These are phyloP conservation scores for Coendou prehensilis DNA, from an alignment of 2,797 vertebrate species.

Conservation along the genomic window DNA sequence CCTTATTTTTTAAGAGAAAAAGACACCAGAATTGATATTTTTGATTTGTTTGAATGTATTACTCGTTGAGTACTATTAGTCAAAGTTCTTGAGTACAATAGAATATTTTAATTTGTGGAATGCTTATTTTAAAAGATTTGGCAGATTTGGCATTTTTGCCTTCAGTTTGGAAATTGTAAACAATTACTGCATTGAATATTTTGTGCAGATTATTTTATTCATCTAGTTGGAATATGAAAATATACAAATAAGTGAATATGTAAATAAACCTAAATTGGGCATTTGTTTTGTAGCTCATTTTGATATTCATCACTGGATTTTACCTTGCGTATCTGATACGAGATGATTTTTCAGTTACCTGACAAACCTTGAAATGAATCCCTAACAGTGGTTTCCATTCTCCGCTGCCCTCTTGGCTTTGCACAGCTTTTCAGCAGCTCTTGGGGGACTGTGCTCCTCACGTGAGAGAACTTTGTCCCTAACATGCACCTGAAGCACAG, in stretches of 20 bases:
- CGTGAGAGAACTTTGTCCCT: neutral
- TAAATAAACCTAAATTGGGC: neutral
- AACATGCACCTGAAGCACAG: neutral
- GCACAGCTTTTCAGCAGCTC: neutral
- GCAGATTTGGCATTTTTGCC: constrained; percentile 25
- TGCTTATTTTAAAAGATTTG: constrained; percentile 36
- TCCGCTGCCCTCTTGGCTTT: neutral
- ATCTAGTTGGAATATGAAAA: neutral
- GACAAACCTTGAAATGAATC: neutral
- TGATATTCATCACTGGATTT: neutral
- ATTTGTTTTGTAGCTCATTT: neutral
- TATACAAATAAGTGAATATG: neutral
- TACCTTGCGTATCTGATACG: neutral
- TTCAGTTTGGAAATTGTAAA: constrained; percentile 52
- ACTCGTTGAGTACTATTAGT: neutral
- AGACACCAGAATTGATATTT: neutral
- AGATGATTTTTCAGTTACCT: neutral
- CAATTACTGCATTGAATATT: constrained; percentile 10
- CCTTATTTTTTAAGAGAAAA: neutral
- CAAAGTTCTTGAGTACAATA: neutral
- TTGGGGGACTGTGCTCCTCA: fast-evolving
- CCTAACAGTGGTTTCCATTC: neutral
- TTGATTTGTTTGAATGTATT: neutral
- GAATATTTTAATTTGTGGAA: constrained; percentile 57
- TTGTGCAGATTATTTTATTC: neutral